A percentile compares a stretch with the other conserved stretches of the same genome.
Evolutionary conservation across 2,888 invertebrate genomes (phyloP).

Genomic region (Piscicola geometra): DNA sequence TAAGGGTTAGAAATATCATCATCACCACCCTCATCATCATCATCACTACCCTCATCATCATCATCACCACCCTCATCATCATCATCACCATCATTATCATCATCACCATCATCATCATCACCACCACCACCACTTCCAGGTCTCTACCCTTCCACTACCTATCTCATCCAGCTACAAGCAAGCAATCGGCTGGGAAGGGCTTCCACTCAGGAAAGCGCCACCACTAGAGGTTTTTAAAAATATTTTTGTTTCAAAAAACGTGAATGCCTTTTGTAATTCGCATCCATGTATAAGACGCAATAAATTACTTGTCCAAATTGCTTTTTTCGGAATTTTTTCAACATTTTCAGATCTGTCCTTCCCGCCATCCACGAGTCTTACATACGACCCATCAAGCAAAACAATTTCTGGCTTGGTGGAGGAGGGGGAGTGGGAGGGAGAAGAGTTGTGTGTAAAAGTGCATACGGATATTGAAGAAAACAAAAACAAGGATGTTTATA

Average conservation of each 20-base stretch:
- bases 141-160: neutral
- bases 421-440: neutral
- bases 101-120: no score
- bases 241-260: neutral
- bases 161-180: constrained; percentile 2
- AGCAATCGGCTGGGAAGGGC: neutral
- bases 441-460: neutral
- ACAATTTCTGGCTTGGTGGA: neutral
- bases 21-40: no score
- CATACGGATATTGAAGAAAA: neutral
- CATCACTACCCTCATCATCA: no score
- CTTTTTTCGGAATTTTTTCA: no score
- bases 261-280: neutral
- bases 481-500: no score
- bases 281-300: no score
- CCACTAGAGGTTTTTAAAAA: neutral
- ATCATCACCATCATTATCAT: no score
- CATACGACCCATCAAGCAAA: neutral
- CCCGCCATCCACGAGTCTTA: neutral
- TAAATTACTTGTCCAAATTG: no score
- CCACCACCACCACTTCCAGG: neutral
- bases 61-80: no score
- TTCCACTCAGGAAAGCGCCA: neutral
- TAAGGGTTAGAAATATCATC: neutral
- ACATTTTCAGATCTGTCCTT: neutral